A percentile compares a stretch with the other conserved stretches of the same genome.
Conservation (phyloP, 2,113 vertebrate species). For the Hymenochirus boettgeri region DNA sequence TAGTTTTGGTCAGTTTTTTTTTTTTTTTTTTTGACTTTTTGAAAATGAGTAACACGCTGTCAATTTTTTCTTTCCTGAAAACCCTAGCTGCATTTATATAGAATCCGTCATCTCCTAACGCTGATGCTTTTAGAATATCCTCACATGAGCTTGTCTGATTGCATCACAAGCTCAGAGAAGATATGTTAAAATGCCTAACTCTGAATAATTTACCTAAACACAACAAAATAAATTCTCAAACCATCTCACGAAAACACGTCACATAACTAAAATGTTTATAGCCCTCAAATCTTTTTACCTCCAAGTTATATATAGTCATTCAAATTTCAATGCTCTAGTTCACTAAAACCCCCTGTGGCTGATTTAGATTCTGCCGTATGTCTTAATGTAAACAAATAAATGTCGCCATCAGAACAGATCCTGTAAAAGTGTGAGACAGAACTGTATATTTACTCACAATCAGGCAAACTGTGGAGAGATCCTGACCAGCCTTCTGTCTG, state of each 20-base stretch:
- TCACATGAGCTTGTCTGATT: too few species aligned
- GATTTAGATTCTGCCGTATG: constrained; percentile 10
- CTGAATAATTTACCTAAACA: not conserved
- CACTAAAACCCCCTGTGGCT: constrained; percentile 6
- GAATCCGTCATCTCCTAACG: too few species aligned
- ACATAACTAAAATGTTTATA: too few species aligned
- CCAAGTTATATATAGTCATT: not conserved
- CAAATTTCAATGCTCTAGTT: not conserved
- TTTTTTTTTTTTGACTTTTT: too few species aligned
- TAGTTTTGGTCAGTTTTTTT: too few species aligned
- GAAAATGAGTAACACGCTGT: too few species aligned
- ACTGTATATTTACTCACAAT: constrained; percentile 32
- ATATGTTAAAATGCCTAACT: too few species aligned
- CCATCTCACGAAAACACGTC: not conserved
- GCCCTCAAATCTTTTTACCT: too few species aligned
- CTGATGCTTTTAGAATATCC: too few species aligned
- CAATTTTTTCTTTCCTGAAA: too few species aligned
- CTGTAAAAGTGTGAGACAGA: constrained; percentile 12
- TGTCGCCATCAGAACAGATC: constrained; percentile 23
- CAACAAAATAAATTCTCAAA: not conserved
- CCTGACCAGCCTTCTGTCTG: constrained; percentile 41
- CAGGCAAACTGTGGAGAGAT: constrained; percentile 27
- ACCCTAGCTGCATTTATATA: too few species aligned
- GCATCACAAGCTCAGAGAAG: too few species aligned
- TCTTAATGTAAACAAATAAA: constrained; percentile 24